Conservation (phyloP, 2,888 invertebrate species). For the Pyrocoelia pectoralis region DNA sequence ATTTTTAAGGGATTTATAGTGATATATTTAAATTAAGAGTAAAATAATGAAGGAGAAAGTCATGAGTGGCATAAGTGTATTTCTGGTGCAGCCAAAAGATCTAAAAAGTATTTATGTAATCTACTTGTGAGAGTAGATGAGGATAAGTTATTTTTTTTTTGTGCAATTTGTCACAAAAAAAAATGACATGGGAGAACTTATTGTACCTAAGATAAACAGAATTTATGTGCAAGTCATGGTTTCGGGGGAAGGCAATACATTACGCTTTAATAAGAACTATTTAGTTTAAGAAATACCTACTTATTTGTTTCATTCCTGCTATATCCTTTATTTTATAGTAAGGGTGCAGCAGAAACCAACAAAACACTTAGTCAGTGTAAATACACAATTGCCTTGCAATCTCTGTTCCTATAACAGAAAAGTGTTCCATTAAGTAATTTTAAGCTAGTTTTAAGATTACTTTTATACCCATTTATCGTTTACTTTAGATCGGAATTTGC, state of each 20-base stretch:
- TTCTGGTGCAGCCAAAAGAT: constrained; percentile 31
- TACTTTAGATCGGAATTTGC: constrained; percentile 31
- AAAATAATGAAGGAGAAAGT: constrained; percentile 25
- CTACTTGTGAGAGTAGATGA: constrained; percentile 1
- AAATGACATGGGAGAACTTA: constrained; percentile 21
- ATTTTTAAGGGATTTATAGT: constrained; percentile 62
- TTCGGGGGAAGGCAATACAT: constrained; percentile 60
- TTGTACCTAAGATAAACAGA: constrained; percentile 37
- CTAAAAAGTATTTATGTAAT: constrained; percentile 2
- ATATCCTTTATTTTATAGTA: constrained; percentile 13
- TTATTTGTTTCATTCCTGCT: constrained; percentile 32
- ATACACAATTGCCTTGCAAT: constrained; percentile 38
- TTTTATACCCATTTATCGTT: constrained; percentile 27
- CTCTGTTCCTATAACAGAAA: constrained; percentile 44
- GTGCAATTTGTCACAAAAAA: constrained; percentile 15
- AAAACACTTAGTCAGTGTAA: constrained; percentile 38
- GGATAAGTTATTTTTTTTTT: constrained; percentile 18
- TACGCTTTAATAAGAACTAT: constrained; percentile 55
- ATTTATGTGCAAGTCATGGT: constrained; percentile 41
- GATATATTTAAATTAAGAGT: constrained; percentile 31
- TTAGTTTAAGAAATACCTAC: constrained; percentile 37
- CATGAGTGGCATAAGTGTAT: constrained; percentile 36
- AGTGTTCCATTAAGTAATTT: constrained; percentile 38
- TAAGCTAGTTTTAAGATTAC: constrained; percentile 28
- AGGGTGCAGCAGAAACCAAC: constrained; percentile 25